A percentile compares a stretch with the other conserved stretches of the same genome.
Evolutionary conservation across 2,888 invertebrate species (phyloP).

Genomic region (Yponomeuta sedellus): DNA sequence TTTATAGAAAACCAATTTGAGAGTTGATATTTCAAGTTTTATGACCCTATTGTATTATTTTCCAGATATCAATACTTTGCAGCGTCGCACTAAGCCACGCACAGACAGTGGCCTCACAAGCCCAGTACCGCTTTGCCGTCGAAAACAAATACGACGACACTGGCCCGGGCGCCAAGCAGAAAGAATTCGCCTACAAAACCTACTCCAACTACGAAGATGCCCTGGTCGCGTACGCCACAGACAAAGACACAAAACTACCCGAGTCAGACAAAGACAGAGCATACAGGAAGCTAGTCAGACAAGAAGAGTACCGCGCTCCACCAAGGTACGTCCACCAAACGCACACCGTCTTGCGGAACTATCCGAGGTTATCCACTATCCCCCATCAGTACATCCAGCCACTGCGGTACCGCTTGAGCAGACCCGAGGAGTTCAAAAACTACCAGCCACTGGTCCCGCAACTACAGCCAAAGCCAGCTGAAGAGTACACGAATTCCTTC

Average conservation of each 20-base stretch:
- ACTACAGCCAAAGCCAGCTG: not conserved
- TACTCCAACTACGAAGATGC: constrained; percentile 56
- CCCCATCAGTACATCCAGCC: not conserved
- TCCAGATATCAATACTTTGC: constrained; percentile 8
- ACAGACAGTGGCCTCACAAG: constrained; percentile 49
- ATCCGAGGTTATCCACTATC: not conserved
- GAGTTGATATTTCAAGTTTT: too few relatives aligned
- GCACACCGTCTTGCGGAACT: not conserved
- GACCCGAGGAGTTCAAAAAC: not conserved
- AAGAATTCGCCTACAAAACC: constrained; percentile 51
- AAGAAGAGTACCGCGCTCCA: constrained; percentile 17
- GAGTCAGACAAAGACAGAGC: constrained; percentile 45
- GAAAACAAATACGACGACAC: constrained; percentile 68
- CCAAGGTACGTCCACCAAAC: not conserved
- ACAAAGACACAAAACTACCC: constrained; percentile 61
- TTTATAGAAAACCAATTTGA: too few relatives aligned
- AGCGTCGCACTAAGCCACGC: not conserved
- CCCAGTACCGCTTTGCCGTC: constrained; percentile 58
- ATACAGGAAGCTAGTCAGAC: constrained; percentile 30
- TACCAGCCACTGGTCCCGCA: not conserved
- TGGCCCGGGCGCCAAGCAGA: constrained; percentile 56
- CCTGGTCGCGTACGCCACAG: constrained; percentile 49
- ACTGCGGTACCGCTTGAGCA: not conserved
- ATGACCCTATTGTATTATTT: not conserved
- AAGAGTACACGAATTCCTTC: not conserved